Evolutionary conservation across 2,888 invertebrate genomes (phyloP).

Genomic region (Tridacna gigas): DNA sequence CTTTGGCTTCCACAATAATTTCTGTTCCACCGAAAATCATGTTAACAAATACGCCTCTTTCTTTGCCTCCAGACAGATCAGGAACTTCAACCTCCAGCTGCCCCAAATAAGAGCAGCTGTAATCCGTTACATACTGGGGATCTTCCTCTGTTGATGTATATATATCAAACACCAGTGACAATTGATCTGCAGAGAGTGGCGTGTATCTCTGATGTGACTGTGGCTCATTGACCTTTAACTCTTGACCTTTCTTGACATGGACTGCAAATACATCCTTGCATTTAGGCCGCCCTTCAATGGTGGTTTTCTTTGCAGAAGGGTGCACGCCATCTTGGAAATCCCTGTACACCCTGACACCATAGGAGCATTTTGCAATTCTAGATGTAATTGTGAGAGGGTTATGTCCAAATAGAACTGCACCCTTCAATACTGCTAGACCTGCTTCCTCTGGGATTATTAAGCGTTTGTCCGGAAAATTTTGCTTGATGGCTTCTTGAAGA

Average conservation of each 20-base stretch:
- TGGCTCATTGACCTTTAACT: constrained; percentile 55
- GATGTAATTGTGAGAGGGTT: constrained; percentile 61
- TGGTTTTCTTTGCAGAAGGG: constrained; percentile 49
- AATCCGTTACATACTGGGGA: constrained; percentile 63
- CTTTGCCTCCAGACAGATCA: constrained; percentile 47
- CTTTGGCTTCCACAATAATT: constrained; percentile 62
- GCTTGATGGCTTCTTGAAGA: constrained; percentile 60
- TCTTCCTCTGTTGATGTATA: constrained; percentile 60
- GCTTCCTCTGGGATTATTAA: constrained; percentile 69
- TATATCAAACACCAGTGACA: constrained; percentile 58
- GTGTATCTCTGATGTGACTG: constrained; percentile 59
- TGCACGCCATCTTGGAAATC: constrained; percentile 60
- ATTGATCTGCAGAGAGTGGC: constrained; percentile 57
- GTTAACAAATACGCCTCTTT: constrained; percentile 58
- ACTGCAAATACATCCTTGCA: constrained; percentile 66
- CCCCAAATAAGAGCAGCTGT: constrained; percentile 58
- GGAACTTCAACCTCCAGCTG: constrained; percentile 62
- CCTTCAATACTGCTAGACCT: constrained; percentile 69
- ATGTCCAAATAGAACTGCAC: constrained; percentile 69
- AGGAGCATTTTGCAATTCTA: constrained; percentile 64
- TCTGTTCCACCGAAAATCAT: constrained; percentile 70
- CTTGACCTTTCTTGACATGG: constrained; percentile 64
- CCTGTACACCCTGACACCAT: constrained; percentile 59
- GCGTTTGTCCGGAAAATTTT: constrained; percentile 50
- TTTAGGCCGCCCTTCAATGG: constrained; percentile 49